Percentiles rank a stretch among this genome's conserved stretches.
Conservation (phyloP, 2,113 vertebrate species). For the Osmerus eperlanus region DNA sequence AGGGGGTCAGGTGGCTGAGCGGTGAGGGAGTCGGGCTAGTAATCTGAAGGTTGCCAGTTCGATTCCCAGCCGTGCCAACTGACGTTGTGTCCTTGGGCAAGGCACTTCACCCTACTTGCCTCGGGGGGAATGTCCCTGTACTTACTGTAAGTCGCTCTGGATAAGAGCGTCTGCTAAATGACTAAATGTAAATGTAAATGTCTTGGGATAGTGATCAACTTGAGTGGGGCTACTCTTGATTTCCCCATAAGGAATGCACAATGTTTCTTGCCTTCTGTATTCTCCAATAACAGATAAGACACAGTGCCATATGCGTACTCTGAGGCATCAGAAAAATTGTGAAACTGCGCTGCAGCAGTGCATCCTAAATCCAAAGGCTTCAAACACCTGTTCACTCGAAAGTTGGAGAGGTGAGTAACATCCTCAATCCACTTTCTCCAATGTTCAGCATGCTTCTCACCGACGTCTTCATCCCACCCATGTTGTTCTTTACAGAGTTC, state of each 20-base stretch:
- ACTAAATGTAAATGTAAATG: no score
- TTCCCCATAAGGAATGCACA: slow-evolving; percentile 35
- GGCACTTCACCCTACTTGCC: no score
- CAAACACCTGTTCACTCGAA: slow-evolving; percentile 20
- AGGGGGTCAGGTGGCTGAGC: no score
- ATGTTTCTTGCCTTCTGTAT: slow-evolving; percentile 15
- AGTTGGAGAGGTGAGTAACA: slow-evolving; percentile 1
- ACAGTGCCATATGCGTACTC: slow-evolving; percentile 23
- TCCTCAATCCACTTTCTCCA: slow-evolving; percentile 17
- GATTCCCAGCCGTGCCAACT: no score
- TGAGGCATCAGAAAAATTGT: slow-evolving; percentile 28
- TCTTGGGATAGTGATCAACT: slow-evolving; percentile 18
- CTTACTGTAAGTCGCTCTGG: no score
- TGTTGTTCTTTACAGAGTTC: no score
- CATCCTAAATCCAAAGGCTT: slow-evolving; percentile 15
- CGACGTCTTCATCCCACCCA: not conserved
- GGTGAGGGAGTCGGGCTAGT: no score
- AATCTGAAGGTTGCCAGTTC: no score
- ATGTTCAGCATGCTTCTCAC: not conserved
- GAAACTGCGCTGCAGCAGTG: slow-evolving; percentile 7
- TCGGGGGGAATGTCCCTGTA: no score
- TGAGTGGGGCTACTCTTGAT: slow-evolving; percentile 27
- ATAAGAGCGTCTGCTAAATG: no score
- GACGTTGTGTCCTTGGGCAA: no score
- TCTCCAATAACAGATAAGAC: slow-evolving; percentile 14